These are phyloP conservation scores for Plectropomus leopardus DNA, from an alignment of 2,113 vertebrate species.

Conservation along the genomic window DNA sequence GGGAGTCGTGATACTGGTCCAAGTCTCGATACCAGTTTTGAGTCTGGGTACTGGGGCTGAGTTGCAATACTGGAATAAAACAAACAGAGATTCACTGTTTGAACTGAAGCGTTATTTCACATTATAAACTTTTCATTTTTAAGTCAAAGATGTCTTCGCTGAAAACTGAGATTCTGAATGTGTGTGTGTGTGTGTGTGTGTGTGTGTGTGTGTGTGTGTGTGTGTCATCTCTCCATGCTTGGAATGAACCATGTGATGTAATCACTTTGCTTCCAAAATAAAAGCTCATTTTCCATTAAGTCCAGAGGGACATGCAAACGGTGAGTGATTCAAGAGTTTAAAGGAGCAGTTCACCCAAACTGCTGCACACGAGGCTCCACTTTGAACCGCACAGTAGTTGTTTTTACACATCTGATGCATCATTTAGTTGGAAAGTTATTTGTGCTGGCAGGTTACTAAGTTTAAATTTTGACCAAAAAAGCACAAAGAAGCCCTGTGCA, in stretches of 20 bases:
- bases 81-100: slow-evolving; percentile 23
- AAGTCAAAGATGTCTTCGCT: neutral
- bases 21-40: too few relatives aligned
- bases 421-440: neutral
- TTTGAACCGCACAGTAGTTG: neutral
- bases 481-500: too few relatives aligned
- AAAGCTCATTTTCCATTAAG: slow-evolving; percentile 19
- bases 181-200: neutral
- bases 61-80: slow-evolving; percentile 22
- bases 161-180: slow-evolving; percentile 25
- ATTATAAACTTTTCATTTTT: neutral
- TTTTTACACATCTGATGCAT: neutral
- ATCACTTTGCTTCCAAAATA: slow-evolving; percentile 40
- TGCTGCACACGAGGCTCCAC: slow-evolving; percentile 12
- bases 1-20: too few relatives aligned
- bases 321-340: slow-evolving; percentile 3
- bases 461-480: neutral
- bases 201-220: neutral
- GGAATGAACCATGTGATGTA: slow-evolving; percentile 4
- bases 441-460: neutral
- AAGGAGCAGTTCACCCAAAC: slow-evolving; percentile 25
- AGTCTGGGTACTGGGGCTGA: neutral
- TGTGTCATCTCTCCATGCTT: neutral
- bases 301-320: neutral
- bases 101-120: neutral